phyloP scores from a whole-genome alignment of 2,888 invertebrate species.

The Parnassius glacialis region DNA sequence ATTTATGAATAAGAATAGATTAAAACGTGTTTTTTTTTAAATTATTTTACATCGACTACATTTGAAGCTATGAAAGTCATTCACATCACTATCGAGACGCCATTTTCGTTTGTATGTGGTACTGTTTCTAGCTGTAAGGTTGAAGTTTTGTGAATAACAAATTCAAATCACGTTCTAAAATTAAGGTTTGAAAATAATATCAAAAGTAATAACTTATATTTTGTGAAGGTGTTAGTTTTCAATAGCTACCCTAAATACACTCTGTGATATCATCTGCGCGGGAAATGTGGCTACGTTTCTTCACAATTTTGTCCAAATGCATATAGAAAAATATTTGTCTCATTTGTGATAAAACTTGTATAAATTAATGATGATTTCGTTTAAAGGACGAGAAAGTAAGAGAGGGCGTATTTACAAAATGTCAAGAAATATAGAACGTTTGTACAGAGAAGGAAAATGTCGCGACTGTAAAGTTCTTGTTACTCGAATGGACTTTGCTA shows the following conservation, averaged over 20 bases:
- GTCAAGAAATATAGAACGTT: conserved; percentile 61
- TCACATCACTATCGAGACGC: conserved; percentile 61
- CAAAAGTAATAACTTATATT: conserved; percentile 10
- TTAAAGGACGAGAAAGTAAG: conserved; percentile 55
- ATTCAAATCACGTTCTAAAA: conserved; percentile 35
- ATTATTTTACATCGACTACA: conserved; percentile 10
- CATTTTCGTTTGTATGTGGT: conserved; percentile 60
- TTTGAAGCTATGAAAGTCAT: neutral
- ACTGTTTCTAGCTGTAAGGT: conserved; percentile 40
- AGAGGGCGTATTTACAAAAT: conserved; percentile 54
- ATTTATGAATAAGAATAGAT: too few relatives aligned
- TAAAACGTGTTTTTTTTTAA: too few relatives aligned
- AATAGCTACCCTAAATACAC: conserved; percentile 31
- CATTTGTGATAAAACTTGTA: conserved; percentile 23
- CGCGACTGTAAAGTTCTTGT: conserved; percentile 70
- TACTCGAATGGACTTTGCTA: conserved; percentile 75
- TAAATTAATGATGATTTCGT: conserved; percentile 56
- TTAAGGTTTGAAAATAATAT: conserved; percentile 32
- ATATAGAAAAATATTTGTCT: conserved; percentile 30
- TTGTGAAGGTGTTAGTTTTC: conserved; percentile 3
- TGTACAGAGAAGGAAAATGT: conserved; percentile 70
- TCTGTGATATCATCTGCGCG: conserved; percentile 62
- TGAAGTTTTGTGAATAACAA: conserved; percentile 35
- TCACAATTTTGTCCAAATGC: conserved; percentile 41
- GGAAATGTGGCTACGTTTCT: conserved; percentile 72